phyloP scores from a whole-genome alignment of 2,113 vertebrate genomes.

The Canis aureus region DNA sequence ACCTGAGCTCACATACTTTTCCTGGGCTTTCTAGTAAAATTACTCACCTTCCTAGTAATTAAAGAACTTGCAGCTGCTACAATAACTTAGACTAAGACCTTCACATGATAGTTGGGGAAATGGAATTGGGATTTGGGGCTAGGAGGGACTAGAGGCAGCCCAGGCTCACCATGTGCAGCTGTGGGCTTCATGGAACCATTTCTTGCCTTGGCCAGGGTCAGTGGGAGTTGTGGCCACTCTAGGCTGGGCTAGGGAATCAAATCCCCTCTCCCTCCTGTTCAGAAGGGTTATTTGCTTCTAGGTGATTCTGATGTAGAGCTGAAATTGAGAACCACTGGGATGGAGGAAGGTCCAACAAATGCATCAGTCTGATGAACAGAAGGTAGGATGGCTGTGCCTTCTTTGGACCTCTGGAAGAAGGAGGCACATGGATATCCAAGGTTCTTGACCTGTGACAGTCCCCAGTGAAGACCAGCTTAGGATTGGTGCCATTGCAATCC shows the following conservation, averaged over 20 bases:
- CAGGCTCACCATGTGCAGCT: not conserved
- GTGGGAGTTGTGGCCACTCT: not conserved
- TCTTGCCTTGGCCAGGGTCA: rapidly evolving
- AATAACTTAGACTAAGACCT: not conserved
- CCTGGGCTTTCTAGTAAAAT: not conserved
- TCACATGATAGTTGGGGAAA: not conserved
- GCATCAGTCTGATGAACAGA: not conserved
- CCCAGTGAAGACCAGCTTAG: not conserved
- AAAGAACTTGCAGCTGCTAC: not conserved
- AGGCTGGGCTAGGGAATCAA: not conserved
- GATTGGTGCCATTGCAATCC: rapidly evolving
- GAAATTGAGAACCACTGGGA: not conserved
- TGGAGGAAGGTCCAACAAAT: not conserved
- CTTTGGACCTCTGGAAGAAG: not conserved
- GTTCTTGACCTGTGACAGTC: rapidly evolving
- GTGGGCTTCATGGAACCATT: not conserved
- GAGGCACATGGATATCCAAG: rapidly evolving
- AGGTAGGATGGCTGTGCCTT: rapidly evolving
- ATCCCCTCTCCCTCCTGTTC: not conserved
- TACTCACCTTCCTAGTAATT: not conserved
- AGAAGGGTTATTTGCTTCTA: not conserved
- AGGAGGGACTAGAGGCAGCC: too few species aligned
- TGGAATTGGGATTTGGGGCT: not conserved
- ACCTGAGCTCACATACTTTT: not conserved
- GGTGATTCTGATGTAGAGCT: not conserved